phyloP scores from a whole-genome alignment of 2,888 invertebrate species.

The Lissocephala sabroskyi region DNA sequence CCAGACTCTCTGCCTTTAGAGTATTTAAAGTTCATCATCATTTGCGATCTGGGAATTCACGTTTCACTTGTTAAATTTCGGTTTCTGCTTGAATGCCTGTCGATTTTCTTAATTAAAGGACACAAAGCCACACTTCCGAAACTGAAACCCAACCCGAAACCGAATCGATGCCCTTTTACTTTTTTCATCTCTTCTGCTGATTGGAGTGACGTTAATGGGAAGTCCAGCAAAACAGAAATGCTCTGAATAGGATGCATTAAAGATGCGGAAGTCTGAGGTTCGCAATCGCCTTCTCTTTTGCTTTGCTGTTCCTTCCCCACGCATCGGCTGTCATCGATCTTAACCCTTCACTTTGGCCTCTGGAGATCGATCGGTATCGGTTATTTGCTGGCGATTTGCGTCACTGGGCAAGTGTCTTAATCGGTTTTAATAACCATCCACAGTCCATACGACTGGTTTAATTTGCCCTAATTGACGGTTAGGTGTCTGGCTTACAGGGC shows the following conservation, averaged over 20 bases:
- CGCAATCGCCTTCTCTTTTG: no score
- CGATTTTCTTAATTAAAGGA: constrained; percentile 3
- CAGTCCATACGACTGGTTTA: constrained; percentile 8
- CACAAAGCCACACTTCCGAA: not conserved
- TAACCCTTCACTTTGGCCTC: constrained; percentile 38
- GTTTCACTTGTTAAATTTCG: no score
- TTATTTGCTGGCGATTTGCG: constrained; percentile 23
- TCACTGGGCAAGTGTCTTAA: constrained; percentile 20
- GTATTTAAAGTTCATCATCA: no score
- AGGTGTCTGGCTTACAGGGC: not conserved
- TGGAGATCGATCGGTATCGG: no score
- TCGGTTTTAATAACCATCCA: constrained; percentile 27
- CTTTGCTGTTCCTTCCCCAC: no score
- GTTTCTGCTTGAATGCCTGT: not conserved
- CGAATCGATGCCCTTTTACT: no score
- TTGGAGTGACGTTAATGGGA: constrained; percentile 1
- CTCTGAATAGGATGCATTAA: not conserved
- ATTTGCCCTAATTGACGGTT: constrained; percentile 29
- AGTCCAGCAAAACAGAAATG: not conserved
- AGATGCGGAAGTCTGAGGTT: no score
- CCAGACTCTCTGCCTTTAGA: no score
- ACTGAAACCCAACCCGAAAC: no score
- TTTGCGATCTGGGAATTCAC: no score
- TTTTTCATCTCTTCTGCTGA: not conserved
- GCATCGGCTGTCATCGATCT: no score